Conservation (phyloP, 2,888 invertebrate genomes). For the Macropis europaea region DNA sequence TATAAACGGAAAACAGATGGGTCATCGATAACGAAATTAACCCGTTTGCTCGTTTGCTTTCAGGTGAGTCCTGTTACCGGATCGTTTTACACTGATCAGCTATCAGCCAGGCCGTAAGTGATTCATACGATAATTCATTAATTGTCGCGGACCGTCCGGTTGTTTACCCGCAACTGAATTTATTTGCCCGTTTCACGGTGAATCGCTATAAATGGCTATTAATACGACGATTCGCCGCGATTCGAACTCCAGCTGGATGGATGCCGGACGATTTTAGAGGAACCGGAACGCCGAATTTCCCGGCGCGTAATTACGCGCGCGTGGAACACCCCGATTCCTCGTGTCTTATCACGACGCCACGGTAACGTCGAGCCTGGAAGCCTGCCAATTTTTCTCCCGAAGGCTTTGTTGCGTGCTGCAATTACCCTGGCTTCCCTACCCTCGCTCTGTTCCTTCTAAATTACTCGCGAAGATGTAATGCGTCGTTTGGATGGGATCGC, state of each 20-base stretch:
- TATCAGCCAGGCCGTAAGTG: slow-evolving; percentile 25
- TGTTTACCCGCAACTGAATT: slow-evolving; percentile 24
- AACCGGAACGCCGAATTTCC: slow-evolving; percentile 19
- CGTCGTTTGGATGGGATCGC: slow-evolving; percentile 9
- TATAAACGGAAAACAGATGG: too few species aligned
- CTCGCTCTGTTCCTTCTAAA: slow-evolving; percentile 24
- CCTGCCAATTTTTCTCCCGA: slow-evolving; percentile 49
- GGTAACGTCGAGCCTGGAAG: slow-evolving; percentile 37
- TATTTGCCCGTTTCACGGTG: slow-evolving; percentile 28
- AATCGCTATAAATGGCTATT: too few species aligned
- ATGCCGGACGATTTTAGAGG: too few species aligned
- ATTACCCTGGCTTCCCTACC: slow-evolving; percentile 42
- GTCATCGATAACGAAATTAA: slow-evolving; percentile 4
- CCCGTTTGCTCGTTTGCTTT: slow-evolving; percentile 2
- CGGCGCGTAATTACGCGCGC: slow-evolving; percentile 39
- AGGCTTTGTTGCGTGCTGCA: slow-evolving; percentile 51
- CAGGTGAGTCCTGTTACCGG: slow-evolving; percentile 24
- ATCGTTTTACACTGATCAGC: background rate
- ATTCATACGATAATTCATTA: slow-evolving; percentile 22
- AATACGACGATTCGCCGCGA: too few species aligned
- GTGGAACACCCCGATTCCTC: background rate
- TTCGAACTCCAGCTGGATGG: too few species aligned
- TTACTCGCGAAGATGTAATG: slow-evolving; percentile 39
- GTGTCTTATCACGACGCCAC: slow-evolving; percentile 31
- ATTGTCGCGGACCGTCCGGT: background rate